phyloP scores from a whole-genome alignment of 2,888 invertebrate species.

The Drosophila picticornis region DNA sequence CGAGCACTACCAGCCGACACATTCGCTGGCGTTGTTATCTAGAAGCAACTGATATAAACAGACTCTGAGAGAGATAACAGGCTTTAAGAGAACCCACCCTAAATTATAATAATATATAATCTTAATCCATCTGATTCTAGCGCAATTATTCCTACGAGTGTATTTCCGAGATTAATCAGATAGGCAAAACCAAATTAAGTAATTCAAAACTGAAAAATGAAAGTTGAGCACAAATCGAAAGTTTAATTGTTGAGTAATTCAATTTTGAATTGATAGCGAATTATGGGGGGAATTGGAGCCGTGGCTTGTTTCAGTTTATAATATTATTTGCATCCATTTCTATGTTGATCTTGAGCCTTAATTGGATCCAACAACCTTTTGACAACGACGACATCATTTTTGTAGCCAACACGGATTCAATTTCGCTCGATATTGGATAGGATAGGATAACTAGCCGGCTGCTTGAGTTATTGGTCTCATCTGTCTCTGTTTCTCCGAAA shows the following conservation, averaged over 20 bases:
- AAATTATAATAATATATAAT: not conserved
- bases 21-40: not conserved
- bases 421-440: not conserved
- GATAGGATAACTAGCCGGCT: not conserved
- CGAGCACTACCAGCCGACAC: not conserved
- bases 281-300: not conserved
- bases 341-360: not conserved
- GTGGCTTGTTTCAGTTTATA: not conserved
- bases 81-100: not conserved
- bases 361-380: not conserved
- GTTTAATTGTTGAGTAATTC: not conserved
- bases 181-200: not conserved
- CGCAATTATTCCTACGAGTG: not conserved
- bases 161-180: not conserved
- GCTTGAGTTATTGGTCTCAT: not conserved
- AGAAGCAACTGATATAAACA: not conserved
- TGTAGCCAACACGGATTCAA: not conserved
- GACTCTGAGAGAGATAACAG: not conserved
- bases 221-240: not conserved
- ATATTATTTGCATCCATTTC: not conserved
- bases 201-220: not conserved
- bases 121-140: not conserved
- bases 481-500: not conserved
- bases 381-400: not conserved
- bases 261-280: not conserved